phyloP scores from a whole-genome alignment of 2,113 vertebrate species.

The Chloropsis cyanopogon region DNA sequence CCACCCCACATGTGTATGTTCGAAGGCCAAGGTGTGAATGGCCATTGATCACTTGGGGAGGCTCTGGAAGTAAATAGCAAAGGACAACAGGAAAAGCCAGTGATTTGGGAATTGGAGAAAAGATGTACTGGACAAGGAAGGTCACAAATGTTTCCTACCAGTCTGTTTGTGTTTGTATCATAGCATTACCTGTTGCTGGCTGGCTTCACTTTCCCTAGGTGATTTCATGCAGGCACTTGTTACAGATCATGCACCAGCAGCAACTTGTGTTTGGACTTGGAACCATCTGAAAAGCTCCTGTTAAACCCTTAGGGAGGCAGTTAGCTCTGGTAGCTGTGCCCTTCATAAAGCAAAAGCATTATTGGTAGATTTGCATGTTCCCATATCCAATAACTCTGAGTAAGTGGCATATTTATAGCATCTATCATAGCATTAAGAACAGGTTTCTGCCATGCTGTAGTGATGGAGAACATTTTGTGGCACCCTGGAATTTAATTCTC shows the following conservation, averaged over 20 bases:
- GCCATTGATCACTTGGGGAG: background rate
- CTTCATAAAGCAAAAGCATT: background rate
- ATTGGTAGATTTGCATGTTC: background rate
- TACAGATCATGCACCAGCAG: background rate
- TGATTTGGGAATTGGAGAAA: background rate
- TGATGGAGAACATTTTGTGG: background rate
- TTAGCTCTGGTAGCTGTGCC: background rate
- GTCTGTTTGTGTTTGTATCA: background rate
- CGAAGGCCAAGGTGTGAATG: background rate
- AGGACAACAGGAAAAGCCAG: background rate
- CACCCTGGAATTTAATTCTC: background rate
- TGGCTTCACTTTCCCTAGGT: background rate
- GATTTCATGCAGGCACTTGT: background rate
- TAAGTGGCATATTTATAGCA: background rate
- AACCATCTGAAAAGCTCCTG: background rate
- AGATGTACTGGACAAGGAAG: background rate
- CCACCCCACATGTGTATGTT: fast-evolving
- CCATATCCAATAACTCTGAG: background rate
- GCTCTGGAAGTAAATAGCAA: background rate
- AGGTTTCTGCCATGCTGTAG: conserved; percentile 5
- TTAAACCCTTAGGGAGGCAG: background rate
- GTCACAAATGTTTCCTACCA: background rate
- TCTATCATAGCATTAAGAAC: background rate
- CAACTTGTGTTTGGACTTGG: background rate
- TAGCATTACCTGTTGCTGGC: fast-evolving